Percentiles rank a stretch among this genome's conserved stretches.
Conservation (phyloP, 2,888 invertebrate species). For the Hipparchia sbordonii region DNA sequence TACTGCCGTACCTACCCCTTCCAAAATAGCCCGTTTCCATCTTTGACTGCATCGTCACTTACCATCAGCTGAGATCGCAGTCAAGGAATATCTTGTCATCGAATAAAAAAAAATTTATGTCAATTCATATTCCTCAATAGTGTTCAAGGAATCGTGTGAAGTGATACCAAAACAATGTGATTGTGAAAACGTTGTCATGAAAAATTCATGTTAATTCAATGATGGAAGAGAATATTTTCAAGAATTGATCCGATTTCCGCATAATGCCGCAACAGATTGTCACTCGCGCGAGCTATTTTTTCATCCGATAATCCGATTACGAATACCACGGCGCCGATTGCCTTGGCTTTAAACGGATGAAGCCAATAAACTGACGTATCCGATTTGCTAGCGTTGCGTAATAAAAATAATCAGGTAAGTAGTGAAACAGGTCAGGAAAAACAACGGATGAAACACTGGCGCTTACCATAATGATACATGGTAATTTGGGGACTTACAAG, state of each 20-base stretch:
- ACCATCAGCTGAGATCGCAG: no score
- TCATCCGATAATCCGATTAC: slow-evolving; percentile 23
- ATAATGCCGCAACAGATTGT: neutral
- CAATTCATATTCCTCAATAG: no score
- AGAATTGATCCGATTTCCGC: slow-evolving; percentile 4
- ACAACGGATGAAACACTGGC: neutral
- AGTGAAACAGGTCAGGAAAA: slow-evolving; percentile 16
- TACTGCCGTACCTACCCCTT: no score
- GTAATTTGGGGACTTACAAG: neutral
- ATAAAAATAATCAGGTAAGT: slow-evolving; percentile 22
- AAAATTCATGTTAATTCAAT: slow-evolving; percentile 12
- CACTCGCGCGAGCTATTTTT: slow-evolving; percentile 14
- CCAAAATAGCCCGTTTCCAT: no score
- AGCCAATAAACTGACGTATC: slow-evolving; percentile 34
- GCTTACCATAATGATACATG: neutral
- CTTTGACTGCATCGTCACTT: no score
- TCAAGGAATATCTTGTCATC: no score
- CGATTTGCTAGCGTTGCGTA: slow-evolving; percentile 29
- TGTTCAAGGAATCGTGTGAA: neutral
- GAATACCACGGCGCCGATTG: slow-evolving; percentile 18
- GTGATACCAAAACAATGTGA: slow-evolving; percentile 3
- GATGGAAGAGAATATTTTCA: neutral
- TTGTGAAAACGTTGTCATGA: slow-evolving; percentile 8
- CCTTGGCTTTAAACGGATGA: slow-evolving; percentile 35
- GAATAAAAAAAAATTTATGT: no score